Evolutionary conservation across 2,113 vertebrate species (phyloP), one percentile per base, ranked within the genome.

Genomic region (Lophius piscatorius): DNA sequence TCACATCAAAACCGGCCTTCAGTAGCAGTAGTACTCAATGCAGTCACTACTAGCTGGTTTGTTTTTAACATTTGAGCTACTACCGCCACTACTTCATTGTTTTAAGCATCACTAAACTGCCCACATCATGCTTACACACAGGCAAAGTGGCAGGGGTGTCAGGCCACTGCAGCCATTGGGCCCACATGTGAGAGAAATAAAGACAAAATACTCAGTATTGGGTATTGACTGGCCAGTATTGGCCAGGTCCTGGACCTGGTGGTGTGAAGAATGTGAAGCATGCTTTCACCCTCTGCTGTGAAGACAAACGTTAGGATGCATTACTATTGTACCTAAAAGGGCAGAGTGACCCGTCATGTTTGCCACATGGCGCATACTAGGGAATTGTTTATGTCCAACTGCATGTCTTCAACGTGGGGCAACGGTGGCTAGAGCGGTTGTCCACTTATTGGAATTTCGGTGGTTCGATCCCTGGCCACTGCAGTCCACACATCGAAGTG

Each of bases 251-350:
- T 47, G 68, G 46, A 52, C 24, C 67, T 70, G 70, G 64, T 60
- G 77, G 68, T 78, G 81, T 87, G 87, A 87, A 83, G 82, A 91
- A 91, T 89, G 84, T 72, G 52, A 83, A 79, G 85, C 76, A 89
- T 88, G 77, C 69, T 76, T 86, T 90, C 86, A 64, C 88, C 34
- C 38, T 63, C 57, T 48, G 24, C 63, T 85, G 88, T 74, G 82
- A 90, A 88, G 78, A 63, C 74, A 60, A 49, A 57, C 38, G 44
- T 60, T 36, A 24, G 63, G 64, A 70, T 44, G 28, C 40, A n/a
- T n/a, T n/a, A 40, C 55, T 58, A 57, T 66, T 73, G 74, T 89
- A 78, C 77, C 46, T 73, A 69, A 45, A 54, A 47, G 31, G 48
- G 41, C 39, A 28, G 26, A 28, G 28, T 21, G 29, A 39, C 38